A percentile compares a stretch with the other conserved stretches of the same genome.
These are phyloP conservation scores for Lasioglossum zephyrum DNA, from an alignment of 2,888 invertebrate species.

Conservation along the genomic window DNA sequence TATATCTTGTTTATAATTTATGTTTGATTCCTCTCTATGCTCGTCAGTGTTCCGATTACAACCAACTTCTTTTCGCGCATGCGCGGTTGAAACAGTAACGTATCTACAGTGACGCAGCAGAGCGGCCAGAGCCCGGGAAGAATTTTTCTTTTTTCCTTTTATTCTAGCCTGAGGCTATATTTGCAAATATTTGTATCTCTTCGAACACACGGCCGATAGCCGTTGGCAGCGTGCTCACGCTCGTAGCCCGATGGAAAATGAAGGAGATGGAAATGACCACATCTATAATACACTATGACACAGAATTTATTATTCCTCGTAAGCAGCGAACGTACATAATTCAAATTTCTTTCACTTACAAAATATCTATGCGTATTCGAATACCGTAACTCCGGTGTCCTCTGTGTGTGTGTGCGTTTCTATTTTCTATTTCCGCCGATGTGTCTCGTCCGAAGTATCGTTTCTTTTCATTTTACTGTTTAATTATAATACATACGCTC, in stretches of 20 bases:
- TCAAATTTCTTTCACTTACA: slow-evolving; percentile 76
- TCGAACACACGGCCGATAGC: no score
- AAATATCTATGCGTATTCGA: slow-evolving; percentile 78
- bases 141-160: no score
- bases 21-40: not conserved
- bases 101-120: no score
- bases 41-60: not conserved
- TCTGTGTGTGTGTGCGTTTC: slow-evolving; percentile 25
- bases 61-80: no score
- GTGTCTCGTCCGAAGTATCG: slow-evolving; percentile 54
- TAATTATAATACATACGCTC: slow-evolving; percentile 76
- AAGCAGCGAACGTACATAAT: slow-evolving; percentile 82
- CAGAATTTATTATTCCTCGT: slow-evolving; percentile 81
- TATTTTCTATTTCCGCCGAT: slow-evolving; percentile 32
- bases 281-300: slow-evolving; percentile 76
- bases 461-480: slow-evolving; percentile 22
- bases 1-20: no score
- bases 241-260: slow-evolving; percentile 14
- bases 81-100: no score
- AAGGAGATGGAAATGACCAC: slow-evolving; percentile 45
- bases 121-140: no score
- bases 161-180: no score
- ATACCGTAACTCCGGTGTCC: slow-evolving; percentile 18
- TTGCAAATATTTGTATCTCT: no score
- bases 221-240: not conserved